Conservation (phyloP, 2,888 invertebrate species). For the Leptinotarsa juncta region DNA sequence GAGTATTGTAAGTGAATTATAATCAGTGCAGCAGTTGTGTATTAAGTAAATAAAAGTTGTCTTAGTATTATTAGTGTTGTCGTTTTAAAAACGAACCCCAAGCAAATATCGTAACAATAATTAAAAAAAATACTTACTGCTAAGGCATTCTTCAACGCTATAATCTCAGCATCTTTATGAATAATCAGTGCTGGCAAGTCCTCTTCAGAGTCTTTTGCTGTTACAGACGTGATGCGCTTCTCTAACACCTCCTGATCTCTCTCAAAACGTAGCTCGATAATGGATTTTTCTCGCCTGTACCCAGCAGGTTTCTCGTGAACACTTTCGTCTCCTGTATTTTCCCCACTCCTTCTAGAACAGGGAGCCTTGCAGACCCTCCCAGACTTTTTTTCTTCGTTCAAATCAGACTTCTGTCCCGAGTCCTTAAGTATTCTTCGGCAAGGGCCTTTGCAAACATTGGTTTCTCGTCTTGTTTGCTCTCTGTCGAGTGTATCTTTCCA, state of each 20-base stretch:
- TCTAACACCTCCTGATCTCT: conserved; percentile 23
- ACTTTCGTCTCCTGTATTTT: background rate
- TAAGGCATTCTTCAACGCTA: conserved; percentile 37
- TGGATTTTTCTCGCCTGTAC: too few species aligned
- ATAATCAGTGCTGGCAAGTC: conserved; percentile 32
- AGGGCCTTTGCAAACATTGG: background rate
- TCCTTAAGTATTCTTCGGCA: background rate
- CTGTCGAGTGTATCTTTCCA: background rate
- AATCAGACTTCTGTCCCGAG: background rate
- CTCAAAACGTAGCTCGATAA: conserved; percentile 1
- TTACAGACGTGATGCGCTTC: conserved; percentile 1
- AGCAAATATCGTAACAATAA: too few species aligned
- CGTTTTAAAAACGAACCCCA: too few species aligned
- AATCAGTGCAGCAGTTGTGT: too few species aligned
- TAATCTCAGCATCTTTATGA: conserved; percentile 39
- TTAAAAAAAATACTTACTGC: conserved; percentile 29
- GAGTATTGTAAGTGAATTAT: too few species aligned
- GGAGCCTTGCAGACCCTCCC: background rate
- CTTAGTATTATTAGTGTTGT: too few species aligned
- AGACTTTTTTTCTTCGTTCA: background rate
- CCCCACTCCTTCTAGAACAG: background rate
- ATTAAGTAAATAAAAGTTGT: too few species aligned
- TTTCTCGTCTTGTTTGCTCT: background rate
- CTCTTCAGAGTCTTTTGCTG: conserved; percentile 19
- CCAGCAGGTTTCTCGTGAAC: background rate